Evolutionary conservation across 1,140 invertebrate genomes (phyloP).

Genomic region (Drosophila jambulina): DNA sequence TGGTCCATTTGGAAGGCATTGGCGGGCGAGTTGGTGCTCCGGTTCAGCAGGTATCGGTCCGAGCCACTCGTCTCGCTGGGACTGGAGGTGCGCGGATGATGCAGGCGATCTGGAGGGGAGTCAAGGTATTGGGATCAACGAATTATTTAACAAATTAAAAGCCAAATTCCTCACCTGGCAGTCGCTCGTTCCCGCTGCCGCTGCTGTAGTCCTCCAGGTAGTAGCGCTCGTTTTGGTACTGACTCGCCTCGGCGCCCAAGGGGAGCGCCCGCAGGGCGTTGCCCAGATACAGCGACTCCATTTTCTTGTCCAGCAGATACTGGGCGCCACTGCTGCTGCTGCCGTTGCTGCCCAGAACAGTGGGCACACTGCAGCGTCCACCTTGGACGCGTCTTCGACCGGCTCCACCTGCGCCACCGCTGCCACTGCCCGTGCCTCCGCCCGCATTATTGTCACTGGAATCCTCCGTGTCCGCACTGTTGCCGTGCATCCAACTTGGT

Average conservation of each 20-base stretch:
- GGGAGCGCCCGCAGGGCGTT: constrained; percentile 75
- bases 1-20: constrained; percentile 77
- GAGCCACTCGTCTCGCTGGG: constrained; percentile 84
- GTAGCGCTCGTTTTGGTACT: constrained; percentile 83
- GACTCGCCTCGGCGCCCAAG: constrained; percentile 75
- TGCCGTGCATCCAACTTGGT: constrained; percentile 69
- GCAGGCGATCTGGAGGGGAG: constrained; percentile 52
- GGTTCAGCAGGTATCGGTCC: constrained; percentile 82
- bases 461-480: constrained; percentile 77
- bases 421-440: constrained; percentile 29
- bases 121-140: neutral
- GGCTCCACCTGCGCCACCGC: constrained; percentile 24
- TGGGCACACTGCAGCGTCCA: constrained; percentile 78
- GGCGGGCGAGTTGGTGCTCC: constrained; percentile 76
- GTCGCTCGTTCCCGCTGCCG: constrained; percentile 72
- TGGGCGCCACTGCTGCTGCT: constrained; percentile 55
- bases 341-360: constrained; percentile 56
- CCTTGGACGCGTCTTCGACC: constrained; percentile 50
- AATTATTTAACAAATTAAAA: neutral
- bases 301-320: constrained; percentile 83
- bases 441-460: constrained; percentile 73
- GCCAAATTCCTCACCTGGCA: constrained; percentile 63
- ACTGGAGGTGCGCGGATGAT: constrained; percentile 78
- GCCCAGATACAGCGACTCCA: constrained; percentile 81
- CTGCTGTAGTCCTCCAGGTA: constrained; percentile 82